A percentile compares a stretch with the other conserved stretches of the same genome.
phyloP scores from a whole-genome alignment of 2,888 invertebrate genomes.

The Stomorhina lunata region DNA sequence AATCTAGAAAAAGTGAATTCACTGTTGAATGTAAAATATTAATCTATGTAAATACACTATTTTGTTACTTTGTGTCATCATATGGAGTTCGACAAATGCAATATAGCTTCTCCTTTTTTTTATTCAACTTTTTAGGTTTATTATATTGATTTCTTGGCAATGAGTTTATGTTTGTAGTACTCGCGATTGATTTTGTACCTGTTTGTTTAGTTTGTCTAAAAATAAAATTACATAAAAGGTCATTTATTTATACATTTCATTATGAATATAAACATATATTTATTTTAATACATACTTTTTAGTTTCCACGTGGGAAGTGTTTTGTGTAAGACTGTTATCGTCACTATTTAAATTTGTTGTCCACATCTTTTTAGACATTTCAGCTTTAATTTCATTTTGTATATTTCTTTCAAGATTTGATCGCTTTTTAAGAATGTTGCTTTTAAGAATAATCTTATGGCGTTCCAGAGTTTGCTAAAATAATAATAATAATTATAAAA shows the following conservation, averaged over 20 bases:
- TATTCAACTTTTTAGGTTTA: slow-evolving; percentile 72
- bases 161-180: slow-evolving; percentile 39
- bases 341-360: slow-evolving; percentile 46
- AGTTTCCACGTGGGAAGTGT: slow-evolving; percentile 20
- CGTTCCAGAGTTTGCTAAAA: slow-evolving; percentile 81
- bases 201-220: slow-evolving; percentile 59
- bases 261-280: neutral
- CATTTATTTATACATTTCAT: neutral
- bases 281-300: slow-evolving; percentile 63
- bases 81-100: slow-evolving; percentile 97
- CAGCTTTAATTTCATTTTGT: slow-evolving; percentile 93
- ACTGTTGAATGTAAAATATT: neutral
- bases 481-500: slow-evolving; percentile 16
- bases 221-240: neutral
- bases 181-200: slow-evolving; percentile 51
- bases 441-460: slow-evolving; percentile 95
- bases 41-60: slow-evolving; percentile 71
- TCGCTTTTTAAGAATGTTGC: slow-evolving; percentile 94
- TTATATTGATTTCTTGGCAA: slow-evolving; percentile 68
- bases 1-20: slow-evolving; percentile 87
- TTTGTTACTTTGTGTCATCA: slow-evolving; percentile 91
- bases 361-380: slow-evolving; percentile 84
- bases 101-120: slow-evolving; percentile 89
- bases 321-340: slow-evolving; percentile 26
- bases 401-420: slow-evolving; percentile 93